Conservation (phyloP, 2,797 vertebrate species). For the Takifugu rubripes region DNA sequence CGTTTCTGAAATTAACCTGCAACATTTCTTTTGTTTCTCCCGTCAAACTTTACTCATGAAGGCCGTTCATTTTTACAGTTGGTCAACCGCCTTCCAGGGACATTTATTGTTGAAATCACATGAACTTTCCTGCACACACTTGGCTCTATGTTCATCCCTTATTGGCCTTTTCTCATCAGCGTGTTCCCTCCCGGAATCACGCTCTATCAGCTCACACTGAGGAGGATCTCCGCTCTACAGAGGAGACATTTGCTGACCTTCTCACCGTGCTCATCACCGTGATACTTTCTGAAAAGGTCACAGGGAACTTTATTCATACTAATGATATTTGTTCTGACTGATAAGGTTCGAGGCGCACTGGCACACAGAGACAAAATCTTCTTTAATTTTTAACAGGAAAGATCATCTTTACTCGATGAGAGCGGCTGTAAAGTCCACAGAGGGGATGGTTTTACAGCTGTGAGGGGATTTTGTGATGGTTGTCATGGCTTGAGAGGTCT, state of each 20-base stretch:
- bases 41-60: too few relatives aligned
- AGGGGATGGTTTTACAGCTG: not conserved
- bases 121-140: not conserved
- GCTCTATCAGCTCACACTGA: constrained; percentile 6
- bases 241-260: constrained; percentile 62
- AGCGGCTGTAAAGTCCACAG: not conserved
- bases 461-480: not conserved
- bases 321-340: constrained; percentile 55
- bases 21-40: too few relatives aligned
- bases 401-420: constrained; percentile 17
- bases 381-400: constrained; percentile 36
- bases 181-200: constrained; percentile 28
- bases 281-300: constrained; percentile 69
- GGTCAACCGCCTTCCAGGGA: too few relatives aligned
- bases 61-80: too few relatives aligned
- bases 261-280: constrained; percentile 58
- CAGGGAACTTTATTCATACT: constrained; percentile 52
- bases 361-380: constrained; percentile 24
- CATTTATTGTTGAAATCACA: too few relatives aligned
- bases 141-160: constrained; percentile 5
- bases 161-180: constrained; percentile 10
- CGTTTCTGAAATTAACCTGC: too few relatives aligned
- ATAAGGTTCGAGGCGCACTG: constrained; percentile 42
- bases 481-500: not conserved
- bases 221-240: constrained; percentile 16